A percentile compares a stretch with the other conserved stretches of the same genome.
phyloP scores from a whole-genome alignment of 2,888 invertebrate genomes.

The Cotesia congregata region DNA sequence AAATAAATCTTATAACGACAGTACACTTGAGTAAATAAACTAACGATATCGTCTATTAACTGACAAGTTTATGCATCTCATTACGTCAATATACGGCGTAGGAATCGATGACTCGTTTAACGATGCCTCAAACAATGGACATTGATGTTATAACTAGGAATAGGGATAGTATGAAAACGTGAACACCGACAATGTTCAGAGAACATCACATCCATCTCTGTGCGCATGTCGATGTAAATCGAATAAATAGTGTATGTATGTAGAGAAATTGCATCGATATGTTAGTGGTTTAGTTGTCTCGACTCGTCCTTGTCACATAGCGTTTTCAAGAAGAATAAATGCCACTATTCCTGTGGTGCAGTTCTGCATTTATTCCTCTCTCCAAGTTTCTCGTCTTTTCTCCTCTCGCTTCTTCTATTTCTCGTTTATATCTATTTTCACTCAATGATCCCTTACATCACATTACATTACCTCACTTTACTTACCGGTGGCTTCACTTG shows the following conservation, averaged over 20 bases:
- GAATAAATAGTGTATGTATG: not conserved
- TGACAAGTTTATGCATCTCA: slow-evolving; percentile 33
- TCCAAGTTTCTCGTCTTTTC: not conserved
- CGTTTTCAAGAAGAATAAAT: not conserved
- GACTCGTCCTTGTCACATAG: not conserved
- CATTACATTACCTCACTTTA: not conserved
- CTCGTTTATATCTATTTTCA: not conserved
- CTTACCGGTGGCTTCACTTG: not conserved
- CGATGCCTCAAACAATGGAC: slow-evolving; percentile 28
- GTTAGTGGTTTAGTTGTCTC: not conserved
- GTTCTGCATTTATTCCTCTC: not conserved
- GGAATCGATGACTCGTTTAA: slow-evolving; percentile 35
- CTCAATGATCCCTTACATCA: not conserved
- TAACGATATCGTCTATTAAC: not conserved
- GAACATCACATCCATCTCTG: not conserved
- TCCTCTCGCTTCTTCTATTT: too few species aligned
- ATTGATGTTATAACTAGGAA: slow-evolving; percentile 2
- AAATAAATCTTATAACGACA: slow-evolving; percentile 20
- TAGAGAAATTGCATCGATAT: not conserved
- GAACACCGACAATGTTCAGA: not conserved
- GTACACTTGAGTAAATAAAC: slow-evolving; percentile 27
- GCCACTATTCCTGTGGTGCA: not conserved
- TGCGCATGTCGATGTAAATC: too few species aligned
- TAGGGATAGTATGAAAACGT: not conserved
- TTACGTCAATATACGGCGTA: slow-evolving; percentile 14